Evolutionary conservation across 2,888 invertebrate species (phyloP).

Genomic region (Aromia moschata): DNA sequence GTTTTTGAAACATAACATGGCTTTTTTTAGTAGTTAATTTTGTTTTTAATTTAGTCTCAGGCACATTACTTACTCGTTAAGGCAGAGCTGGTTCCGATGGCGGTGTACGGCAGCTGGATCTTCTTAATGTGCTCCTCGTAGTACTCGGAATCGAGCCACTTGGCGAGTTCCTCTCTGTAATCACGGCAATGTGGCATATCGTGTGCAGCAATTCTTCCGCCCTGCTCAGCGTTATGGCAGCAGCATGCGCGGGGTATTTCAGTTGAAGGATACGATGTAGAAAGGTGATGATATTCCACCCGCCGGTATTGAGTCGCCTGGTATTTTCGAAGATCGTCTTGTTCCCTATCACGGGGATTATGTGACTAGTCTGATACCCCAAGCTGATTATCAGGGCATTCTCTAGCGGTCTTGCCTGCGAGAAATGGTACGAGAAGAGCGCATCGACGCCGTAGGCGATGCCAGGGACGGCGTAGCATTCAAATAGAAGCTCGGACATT

Average conservation of each 20-base stretch:
- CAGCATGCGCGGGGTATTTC: conserved; percentile 92
- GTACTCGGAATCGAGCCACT: conserved; percentile 84
- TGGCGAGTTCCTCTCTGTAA: conserved; percentile 80
- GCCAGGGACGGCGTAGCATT: conserved; percentile 88
- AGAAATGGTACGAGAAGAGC: conserved; percentile 74
- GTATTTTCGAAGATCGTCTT: conserved; percentile 74
- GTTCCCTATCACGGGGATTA: conserved; percentile 83
- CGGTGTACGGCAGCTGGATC: conserved; percentile 86
- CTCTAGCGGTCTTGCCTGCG: conserved; percentile 67
- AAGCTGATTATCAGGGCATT: conserved; percentile 82
- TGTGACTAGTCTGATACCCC: conserved; percentile 89
- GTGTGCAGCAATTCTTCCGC: conserved; percentile 88
- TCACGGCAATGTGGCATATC: conserved; percentile 80
- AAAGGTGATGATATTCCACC: conserved; percentile 84
- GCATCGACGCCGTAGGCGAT: conserved; percentile 89
- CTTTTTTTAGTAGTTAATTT: too few relatives aligned
- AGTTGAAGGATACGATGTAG: conserved; percentile 88
- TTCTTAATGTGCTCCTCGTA: conserved; percentile 84
- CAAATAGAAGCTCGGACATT: conserved; percentile 94
- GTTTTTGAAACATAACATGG: too few relatives aligned
- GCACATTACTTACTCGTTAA: conserved; percentile 66
- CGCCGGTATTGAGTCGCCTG: conserved; percentile 84
- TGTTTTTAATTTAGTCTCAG: not conserved
- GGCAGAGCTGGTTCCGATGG: conserved; percentile 70
- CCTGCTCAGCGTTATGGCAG: conserved; percentile 85